Percentiles rank a stretch among this genome's conserved stretches.
Conservation (phyloP, 2,797 vertebrate genomes). For the Jordanella pulchra region DNA sequence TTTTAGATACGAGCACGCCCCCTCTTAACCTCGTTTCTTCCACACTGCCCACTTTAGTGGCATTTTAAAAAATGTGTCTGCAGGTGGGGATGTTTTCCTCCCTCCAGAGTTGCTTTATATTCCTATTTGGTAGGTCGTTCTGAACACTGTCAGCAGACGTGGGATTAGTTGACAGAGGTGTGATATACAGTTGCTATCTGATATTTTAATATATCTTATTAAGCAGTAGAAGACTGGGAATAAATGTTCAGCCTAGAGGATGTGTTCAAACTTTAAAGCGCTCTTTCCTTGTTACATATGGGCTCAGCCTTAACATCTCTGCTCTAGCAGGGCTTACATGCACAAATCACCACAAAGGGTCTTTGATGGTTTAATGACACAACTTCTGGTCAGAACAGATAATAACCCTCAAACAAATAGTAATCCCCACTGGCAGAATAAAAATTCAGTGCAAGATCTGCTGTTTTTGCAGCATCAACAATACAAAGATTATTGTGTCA, state of each 20-base stretch:
- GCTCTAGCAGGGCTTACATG: not conserved
- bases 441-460: conserved; percentile 15
- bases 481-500: conserved; percentile 7
- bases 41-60: no score
- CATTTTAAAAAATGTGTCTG: no score
- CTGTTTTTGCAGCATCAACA: conserved; percentile 14
- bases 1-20: no score
- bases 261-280: not conserved
- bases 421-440: conserved; percentile 3
- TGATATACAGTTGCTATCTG: not conserved
- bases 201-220: not conserved
- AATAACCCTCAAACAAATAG: conserved; percentile 4
- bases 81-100: not conserved
- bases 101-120: not conserved
- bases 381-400: conserved; percentile 16
- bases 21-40: no score
- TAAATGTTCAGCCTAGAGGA: not conserved
- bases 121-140: not conserved
- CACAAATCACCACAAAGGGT: not conserved
- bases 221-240: not conserved
- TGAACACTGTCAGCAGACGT: conserved; percentile 4
- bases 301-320: not conserved
- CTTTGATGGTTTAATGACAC: conserved; percentile 7
- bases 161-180: conserved; percentile 6
- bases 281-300: not conserved